Conservation (phyloP, 2,797 vertebrate species). For the Distichodus sexfasciatus region DNA sequence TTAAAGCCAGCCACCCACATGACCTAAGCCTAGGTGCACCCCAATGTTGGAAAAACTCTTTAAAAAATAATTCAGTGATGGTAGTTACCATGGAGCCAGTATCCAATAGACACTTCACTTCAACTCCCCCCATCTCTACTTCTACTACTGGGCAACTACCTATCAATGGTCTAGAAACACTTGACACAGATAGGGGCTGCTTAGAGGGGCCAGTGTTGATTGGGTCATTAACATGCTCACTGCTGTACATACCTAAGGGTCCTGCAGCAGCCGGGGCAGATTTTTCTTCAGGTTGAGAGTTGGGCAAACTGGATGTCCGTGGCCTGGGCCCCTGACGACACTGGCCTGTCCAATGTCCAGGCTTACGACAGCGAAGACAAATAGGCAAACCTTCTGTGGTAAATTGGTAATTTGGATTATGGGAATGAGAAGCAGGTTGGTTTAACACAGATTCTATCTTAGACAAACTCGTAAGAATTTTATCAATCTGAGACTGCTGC, state of each 20-base stretch:
- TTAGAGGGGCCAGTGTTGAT: background rate
- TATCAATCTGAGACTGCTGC: no score
- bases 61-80: constrained; percentile 16
- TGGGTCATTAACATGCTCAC: no score
- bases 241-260: no score
- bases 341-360: background rate
- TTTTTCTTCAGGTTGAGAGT: constrained; percentile 7
- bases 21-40: background rate
- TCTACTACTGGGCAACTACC: background rate
- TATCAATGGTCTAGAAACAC: background rate
- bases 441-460: no score
- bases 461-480: no score
- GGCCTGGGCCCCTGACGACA: constrained; percentile 34
- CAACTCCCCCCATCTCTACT: background rate
- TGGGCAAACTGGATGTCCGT: no score
- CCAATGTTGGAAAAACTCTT: background rate
- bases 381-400: background rate
- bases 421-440: no score
- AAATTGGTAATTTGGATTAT: background rate
- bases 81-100: constrained; percentile 33
- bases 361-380: background rate
- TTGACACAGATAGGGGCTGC: background rate
- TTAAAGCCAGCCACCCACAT: constrained; percentile 2
- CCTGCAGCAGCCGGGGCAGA: background rate
- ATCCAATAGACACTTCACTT: constrained; percentile 1